Evolutionary conservation across 2,888 invertebrate genomes (phyloP).

Genomic region (Lasius fuliginosus): DNA sequence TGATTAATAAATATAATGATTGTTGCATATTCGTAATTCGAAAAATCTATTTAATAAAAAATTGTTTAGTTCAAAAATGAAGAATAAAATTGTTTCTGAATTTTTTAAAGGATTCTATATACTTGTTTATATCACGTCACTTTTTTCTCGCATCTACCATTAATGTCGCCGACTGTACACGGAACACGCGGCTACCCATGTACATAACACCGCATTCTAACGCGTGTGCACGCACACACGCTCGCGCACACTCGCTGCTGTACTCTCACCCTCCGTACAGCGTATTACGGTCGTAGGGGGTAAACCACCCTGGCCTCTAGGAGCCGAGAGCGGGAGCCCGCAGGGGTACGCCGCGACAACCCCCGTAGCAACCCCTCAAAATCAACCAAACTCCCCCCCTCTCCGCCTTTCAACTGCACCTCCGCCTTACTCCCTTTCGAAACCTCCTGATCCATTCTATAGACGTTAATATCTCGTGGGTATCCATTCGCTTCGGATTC

Average conservation of each 20-base stretch:
- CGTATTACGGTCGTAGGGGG: constrained; percentile 81
- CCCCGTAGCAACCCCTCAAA: constrained; percentile 86
- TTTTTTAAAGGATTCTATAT: neutral
- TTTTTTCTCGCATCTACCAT: constrained; percentile 39
- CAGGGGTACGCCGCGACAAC: constrained; percentile 85
- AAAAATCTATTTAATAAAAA: neutral
- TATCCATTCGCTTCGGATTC: constrained; percentile 79
- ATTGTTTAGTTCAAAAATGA: neutral
- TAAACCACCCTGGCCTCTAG: constrained; percentile 79
- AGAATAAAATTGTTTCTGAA: neutral
- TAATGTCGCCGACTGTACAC: constrained; percentile 62
- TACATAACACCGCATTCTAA: constrained; percentile 59
- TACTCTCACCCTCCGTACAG: constrained; percentile 75
- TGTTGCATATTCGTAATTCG: neutral
- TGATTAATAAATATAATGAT: neutral
- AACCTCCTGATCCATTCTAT: constrained; percentile 86
- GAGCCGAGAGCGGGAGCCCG: constrained; percentile 82
- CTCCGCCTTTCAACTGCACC: constrained; percentile 84
- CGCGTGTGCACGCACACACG: constrained; percentile 37
- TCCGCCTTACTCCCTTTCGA: constrained; percentile 85
- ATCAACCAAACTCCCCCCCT: constrained; percentile 85
- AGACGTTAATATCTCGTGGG: constrained; percentile 87
- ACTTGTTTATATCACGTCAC: neutral
- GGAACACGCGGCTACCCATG: constrained; percentile 75
- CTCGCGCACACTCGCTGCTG: constrained; percentile 60